These are phyloP conservation scores for Poecile montanus DNA, from an alignment of 2,797 vertebrate genomes.

Conservation along the genomic window DNA sequence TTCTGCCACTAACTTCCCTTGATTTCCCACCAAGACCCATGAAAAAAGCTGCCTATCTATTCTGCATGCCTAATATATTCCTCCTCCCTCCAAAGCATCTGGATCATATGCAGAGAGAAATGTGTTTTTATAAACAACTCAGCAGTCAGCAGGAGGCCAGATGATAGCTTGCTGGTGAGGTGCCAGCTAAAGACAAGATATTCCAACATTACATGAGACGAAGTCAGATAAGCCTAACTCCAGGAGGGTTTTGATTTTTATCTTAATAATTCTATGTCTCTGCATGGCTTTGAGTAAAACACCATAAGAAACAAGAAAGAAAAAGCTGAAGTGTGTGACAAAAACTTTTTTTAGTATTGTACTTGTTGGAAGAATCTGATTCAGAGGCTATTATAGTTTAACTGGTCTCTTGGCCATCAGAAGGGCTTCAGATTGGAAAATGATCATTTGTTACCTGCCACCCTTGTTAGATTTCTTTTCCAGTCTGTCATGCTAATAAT, in stretches of 20 bases:
- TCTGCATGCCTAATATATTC: slow-evolving; percentile 49
- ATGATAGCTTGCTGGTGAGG: slow-evolving; percentile 22
- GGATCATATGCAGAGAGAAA: slow-evolving; percentile 3
- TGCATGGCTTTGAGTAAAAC: background rate
- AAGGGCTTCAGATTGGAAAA: background rate
- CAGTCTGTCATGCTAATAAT: background rate
- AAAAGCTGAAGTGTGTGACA: background rate
- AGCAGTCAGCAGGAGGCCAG: slow-evolving; percentile 32
- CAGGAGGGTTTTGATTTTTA: slow-evolving; percentile 51
- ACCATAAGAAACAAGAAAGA: background rate
- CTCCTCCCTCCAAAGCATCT: slow-evolving; percentile 13
- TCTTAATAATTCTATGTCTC: background rate
- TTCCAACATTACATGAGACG: slow-evolving; percentile 1
- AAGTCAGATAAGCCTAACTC: slow-evolving; percentile 8
- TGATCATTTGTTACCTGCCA: background rate
- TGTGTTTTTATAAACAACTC: slow-evolving; percentile 42
- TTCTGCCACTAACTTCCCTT: slow-evolving; percentile 34
- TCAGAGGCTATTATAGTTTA: background rate
- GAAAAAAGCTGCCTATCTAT: slow-evolving; percentile 31
- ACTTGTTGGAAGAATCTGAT: background rate
- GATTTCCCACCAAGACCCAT: slow-evolving; percentile 44
- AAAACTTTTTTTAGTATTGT: background rate
- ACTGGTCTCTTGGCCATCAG: background rate
- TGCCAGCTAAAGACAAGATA: slow-evolving; percentile 15
- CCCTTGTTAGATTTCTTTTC: background rate